Conservation (phyloP, 1,140 invertebrate species). For the Penaeus chinensis region DNA sequence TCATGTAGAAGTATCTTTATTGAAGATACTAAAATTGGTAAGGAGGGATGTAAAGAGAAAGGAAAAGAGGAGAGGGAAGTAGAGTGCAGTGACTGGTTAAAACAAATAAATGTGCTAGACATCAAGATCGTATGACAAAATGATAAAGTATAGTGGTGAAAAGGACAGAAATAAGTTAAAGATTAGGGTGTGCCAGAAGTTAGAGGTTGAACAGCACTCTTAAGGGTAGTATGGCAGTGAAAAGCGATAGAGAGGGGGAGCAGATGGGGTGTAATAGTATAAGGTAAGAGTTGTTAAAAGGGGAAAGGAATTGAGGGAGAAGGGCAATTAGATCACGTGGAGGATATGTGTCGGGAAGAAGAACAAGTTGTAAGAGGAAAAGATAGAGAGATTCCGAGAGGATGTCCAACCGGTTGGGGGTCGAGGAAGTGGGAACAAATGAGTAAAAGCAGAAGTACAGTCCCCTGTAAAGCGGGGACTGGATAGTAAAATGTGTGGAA, state of each 20-base stretch:
- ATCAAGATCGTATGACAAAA: too few relatives aligned
- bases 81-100: not conserved
- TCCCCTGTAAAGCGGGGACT: too few relatives aligned
- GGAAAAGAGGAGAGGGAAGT: not conserved
- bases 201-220: not conserved
- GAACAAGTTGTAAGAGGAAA: not conserved
- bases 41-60: not conserved
- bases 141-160: not conserved
- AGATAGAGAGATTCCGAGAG: not conserved
- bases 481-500: too few relatives aligned
- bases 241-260: not conserved
- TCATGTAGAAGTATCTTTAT: too few relatives aligned
- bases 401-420: too few relatives aligned
- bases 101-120: too few relatives aligned
- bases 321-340: not conserved
- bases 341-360: not conserved
- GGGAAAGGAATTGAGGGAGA: not conserved
- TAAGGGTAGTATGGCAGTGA: not conserved
- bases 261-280: not conserved
- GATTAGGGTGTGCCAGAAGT: not conserved
- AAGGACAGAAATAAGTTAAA: not conserved
- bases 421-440: too few relatives aligned
- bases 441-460: too few relatives aligned
- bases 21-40: too few relatives aligned
- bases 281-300: not conserved